Conservation (phyloP, 2,888 invertebrate species). For the Liopterus haemorrhoidalis region DNA sequence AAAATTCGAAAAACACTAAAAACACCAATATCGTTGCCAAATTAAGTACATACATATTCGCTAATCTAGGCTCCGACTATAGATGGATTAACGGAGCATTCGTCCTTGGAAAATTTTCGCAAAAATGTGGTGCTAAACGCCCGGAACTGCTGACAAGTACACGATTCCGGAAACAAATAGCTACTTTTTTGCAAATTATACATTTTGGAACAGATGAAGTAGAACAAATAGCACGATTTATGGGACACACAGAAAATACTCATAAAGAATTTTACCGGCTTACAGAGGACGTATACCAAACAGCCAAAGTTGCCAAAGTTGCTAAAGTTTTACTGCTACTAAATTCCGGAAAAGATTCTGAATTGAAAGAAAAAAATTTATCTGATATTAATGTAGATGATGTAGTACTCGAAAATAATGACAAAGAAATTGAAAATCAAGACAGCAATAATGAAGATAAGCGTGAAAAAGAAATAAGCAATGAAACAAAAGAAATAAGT, state of each 20-base stretch:
- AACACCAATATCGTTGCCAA: constrained; percentile 9
- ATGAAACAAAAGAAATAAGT: too few relatives aligned
- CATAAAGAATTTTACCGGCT: too few relatives aligned
- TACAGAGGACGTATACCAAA: constrained; percentile 14
- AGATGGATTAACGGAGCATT: constrained; percentile 20
- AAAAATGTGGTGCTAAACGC: constrained; percentile 16
- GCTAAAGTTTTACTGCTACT: constrained; percentile 11
- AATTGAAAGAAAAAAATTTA: constrained; percentile 14
- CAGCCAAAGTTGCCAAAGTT: too few relatives aligned
- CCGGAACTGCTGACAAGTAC: constrained; percentile 19
- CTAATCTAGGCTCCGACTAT: constrained; percentile 20
- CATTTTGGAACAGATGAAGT: constrained; percentile 27
- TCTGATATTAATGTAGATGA: constrained; percentile 8
- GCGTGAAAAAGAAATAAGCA: not conserved
- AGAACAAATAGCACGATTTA: constrained; percentile 32
- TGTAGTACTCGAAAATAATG: too few relatives aligned
- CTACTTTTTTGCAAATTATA: constrained; percentile 31
- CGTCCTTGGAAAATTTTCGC: constrained; percentile 15
- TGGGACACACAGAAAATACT: too few relatives aligned
- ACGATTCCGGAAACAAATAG: constrained; percentile 27
- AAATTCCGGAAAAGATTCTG: constrained; percentile 8
- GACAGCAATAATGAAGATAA: not conserved
- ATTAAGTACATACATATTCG: constrained; percentile 20
- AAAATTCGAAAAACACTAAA: constrained; percentile 13
- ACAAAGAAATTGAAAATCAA: constrained; percentile 4